A percentile compares a stretch with the other conserved stretches of the same genome.
Evolutionary conservation across 2,113 vertebrate species (phyloP).

Genomic region (Notarius lentiginosus): DNA sequence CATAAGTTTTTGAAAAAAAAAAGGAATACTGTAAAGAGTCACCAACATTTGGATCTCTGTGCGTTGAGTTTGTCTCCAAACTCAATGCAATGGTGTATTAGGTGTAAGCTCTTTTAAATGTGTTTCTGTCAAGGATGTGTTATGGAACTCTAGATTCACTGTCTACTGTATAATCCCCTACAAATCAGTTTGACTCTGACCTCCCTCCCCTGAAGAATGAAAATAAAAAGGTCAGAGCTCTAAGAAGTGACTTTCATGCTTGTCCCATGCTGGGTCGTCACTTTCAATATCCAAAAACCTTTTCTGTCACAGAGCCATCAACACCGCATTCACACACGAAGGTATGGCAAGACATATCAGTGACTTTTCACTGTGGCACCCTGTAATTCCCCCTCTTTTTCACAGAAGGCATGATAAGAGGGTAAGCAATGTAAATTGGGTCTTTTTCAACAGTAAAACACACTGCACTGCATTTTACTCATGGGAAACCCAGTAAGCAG

Average conservation of each 20-base stretch:
- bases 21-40: neutral
- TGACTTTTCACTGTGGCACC: slow-evolving; percentile 40
- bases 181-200: slow-evolving; percentile 63
- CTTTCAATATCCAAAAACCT: slow-evolving; percentile 75
- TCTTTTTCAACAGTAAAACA: neutral
- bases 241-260: slow-evolving; percentile 74
- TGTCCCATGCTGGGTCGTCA: slow-evolving; percentile 76
- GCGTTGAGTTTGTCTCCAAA: neutral
- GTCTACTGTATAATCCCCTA: slow-evolving; percentile 68
- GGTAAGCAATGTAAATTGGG: slow-evolving; percentile 22
- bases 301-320: slow-evolving; percentile 69
- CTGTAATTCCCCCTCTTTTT: slow-evolving; percentile 9
- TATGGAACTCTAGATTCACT: slow-evolving; percentile 53
- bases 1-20: neutral
- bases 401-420: slow-evolving; percentile 28
- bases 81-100: neutral
- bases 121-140: slow-evolving; percentile 64
- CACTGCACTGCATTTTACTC: neutral
- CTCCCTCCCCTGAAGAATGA: slow-evolving; percentile 58
- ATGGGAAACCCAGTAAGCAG: neutral
- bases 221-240: slow-evolving; percentile 78
- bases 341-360: slow-evolving; percentile 1
- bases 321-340: slow-evolving; percentile 22
- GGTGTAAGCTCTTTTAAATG: slow-evolving; percentile 39
- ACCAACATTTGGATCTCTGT: neutral